Conservation (phyloP, 1,140 invertebrate species). For the Pogonomyrmex californicus region DNA sequence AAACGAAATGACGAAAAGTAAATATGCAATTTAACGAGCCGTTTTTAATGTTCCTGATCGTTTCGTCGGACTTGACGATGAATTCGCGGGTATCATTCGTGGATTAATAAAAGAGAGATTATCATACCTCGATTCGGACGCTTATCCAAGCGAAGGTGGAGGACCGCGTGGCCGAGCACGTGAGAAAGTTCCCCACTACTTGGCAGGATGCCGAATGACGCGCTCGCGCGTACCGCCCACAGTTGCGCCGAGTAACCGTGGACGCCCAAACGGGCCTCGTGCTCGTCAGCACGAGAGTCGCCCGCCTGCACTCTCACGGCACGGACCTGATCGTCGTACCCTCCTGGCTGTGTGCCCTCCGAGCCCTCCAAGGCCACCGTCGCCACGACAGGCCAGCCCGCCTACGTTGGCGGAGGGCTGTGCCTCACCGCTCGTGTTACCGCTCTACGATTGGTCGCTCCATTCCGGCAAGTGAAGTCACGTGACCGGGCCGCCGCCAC, state of each 20-base stretch:
- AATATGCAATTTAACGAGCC: constrained; percentile 3
- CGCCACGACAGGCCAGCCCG: constrained; percentile 79
- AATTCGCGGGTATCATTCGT: constrained; percentile 21
- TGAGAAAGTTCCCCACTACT: constrained; percentile 80
- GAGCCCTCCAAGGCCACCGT: constrained; percentile 71
- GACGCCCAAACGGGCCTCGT: constrained; percentile 75
- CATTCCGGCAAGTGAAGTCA: constrained; percentile 74
- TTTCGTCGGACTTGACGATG: background rate
- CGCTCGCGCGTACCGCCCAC: constrained; percentile 81
- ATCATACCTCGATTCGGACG: constrained; percentile 40
- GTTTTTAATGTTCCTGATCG: background rate
- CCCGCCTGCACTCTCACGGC: constrained; percentile 78
- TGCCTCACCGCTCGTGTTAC: constrained; percentile 80
- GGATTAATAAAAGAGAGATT: constrained; percentile 43
- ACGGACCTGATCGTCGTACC: constrained; percentile 75
- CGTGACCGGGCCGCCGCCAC: constrained; percentile 76
- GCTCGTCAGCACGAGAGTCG: constrained; percentile 76
- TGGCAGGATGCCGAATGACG: constrained; percentile 56
- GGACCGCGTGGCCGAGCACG: constrained; percentile 84
- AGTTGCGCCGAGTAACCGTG: constrained; percentile 75
- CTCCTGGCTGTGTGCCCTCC: constrained; percentile 77
- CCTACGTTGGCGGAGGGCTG: constrained; percentile 84
- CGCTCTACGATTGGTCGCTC: constrained; percentile 81
- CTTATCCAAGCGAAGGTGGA: constrained; percentile 54
- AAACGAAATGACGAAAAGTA: background rate